Evolutionary conservation across 2,113 vertebrate genomes (phyloP), one percentile per base, ranked within the genome.

Genomic region (Salvator merianae): DNA sequence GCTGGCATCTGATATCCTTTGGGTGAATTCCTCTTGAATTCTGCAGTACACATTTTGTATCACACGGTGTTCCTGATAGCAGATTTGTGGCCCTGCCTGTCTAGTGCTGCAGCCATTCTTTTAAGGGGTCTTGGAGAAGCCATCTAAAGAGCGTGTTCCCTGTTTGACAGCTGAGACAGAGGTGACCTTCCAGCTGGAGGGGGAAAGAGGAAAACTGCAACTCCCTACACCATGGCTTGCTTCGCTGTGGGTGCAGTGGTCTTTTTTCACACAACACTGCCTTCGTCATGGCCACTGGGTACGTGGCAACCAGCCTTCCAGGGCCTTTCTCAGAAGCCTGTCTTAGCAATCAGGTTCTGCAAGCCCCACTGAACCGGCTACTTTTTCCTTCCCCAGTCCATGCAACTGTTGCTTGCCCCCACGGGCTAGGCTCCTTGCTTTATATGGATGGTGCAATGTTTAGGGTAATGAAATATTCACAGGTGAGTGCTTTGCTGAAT

Each of bases 381-480:
- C 18, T 1, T 66, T 79, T 75, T 69, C 16, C 74, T 9, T 65
- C 55, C 50, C 1, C 13, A 0, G 30, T 63, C 53, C 77, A 16
- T 34, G 75, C 36, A 12, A 34, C 32, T 7, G 14, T 12, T 1
- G 65, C 84, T 63, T 28, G 79, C 28, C 72, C 69, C 84, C 75
- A 81, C 74, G 36, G 69, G 47, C 87, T 3, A 9, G 12, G 40
- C 88, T 10, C 73, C 13, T 94, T 94, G 92, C 94, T 98, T 96
- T 92, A 96, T 97, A 97, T 98, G 98, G 96, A 95, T 92, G 93
- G 95, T 93, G 90, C 95, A 77, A 95, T 95, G 92, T 96, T 97
- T 94, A 93, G 97, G 96, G 95, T 98, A 98, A 98, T 99, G 98
- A 98, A 98, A 98, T 96, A 96, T 95, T 97, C 94, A 95, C 96